phyloP scores from a whole-genome alignment of 2,888 invertebrate genomes.

The Andrena fulva region DNA sequence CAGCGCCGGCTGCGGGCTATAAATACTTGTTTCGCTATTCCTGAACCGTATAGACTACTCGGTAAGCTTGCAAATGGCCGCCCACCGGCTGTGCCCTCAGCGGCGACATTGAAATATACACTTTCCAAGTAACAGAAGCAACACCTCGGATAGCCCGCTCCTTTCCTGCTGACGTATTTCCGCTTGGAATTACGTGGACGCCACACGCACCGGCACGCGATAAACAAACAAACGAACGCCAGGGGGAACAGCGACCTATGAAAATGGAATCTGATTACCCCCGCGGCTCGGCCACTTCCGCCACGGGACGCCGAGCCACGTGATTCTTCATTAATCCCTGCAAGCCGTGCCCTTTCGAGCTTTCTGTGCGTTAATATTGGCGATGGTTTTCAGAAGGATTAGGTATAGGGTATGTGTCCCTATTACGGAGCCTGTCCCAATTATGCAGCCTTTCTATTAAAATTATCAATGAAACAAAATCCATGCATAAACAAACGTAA shows the following conservation, averaged over 20 bases:
- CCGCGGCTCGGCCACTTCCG: no score
- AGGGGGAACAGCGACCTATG: background rate
- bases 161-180: constrained; percentile 42
- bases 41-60: constrained; percentile 61
- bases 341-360: no score
- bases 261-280: background rate
- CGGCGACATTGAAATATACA: constrained; percentile 66
- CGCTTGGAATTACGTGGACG: constrained; percentile 42
- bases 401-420: no score
- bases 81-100: constrained; percentile 25
- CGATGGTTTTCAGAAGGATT: no score
- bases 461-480: no score
- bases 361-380: no score
- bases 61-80: constrained; percentile 65
- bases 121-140: constrained; percentile 64
- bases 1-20: constrained; percentile 52
- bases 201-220: constrained; percentile 17
- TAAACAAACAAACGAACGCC: background rate
- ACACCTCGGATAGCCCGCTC: constrained; percentile 51
- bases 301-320: no score
- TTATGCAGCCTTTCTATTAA: no score
- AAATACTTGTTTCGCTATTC: constrained; percentile 69
- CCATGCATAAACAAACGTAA: no score
- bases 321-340: no score
- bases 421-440: no score